Evolutionary conservation across 2,888 invertebrate species (phyloP).

Genomic region (Caenorhabditis sp.): DNA sequence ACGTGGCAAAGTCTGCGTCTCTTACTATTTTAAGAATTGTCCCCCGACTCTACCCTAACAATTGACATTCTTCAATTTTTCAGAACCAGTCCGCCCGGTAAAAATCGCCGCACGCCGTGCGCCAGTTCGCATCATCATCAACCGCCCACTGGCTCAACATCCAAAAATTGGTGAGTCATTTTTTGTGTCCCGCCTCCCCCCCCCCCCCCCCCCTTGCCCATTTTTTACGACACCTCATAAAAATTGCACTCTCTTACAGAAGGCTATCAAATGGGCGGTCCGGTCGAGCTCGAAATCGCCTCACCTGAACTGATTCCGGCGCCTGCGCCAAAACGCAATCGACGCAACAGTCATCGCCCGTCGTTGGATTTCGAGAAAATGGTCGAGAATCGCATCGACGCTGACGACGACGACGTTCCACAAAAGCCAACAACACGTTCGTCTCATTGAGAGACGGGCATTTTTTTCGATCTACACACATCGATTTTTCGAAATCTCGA

Average conservation of each 20-base stretch:
- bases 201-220: no score
- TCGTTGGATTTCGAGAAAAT: slow-evolving; percentile 54
- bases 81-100: slow-evolving; percentile 26
- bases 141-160: slow-evolving; percentile 10
- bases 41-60: no score
- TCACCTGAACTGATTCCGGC: slow-evolving; percentile 16
- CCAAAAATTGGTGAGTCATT: background rate
- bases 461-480: no score
- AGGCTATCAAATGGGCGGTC: slow-evolving; percentile 4
- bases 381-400: slow-evolving; percentile 39
- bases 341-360: slow-evolving; percentile 42
- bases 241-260: no score
- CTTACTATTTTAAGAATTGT: no score
- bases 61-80: slow-evolving; percentile 4
- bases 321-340: slow-evolving; percentile 34
- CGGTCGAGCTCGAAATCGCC: slow-evolving; percentile 6
- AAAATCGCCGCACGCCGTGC: slow-evolving; percentile 35
- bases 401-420: background rate
- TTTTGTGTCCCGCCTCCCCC: no score
- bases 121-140: slow-evolving; percentile 34
- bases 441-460: slow-evolving; percentile 5
- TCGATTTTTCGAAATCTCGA: slow-evolving; percentile 29
- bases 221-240: no score
- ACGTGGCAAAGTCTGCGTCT: no score
- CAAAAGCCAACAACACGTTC: slow-evolving; percentile 30